Evolutionary conservation across 92 coral and sea anemone genomes (phyloP).

Genomic region (Epizoanthus stellaris): DNA sequence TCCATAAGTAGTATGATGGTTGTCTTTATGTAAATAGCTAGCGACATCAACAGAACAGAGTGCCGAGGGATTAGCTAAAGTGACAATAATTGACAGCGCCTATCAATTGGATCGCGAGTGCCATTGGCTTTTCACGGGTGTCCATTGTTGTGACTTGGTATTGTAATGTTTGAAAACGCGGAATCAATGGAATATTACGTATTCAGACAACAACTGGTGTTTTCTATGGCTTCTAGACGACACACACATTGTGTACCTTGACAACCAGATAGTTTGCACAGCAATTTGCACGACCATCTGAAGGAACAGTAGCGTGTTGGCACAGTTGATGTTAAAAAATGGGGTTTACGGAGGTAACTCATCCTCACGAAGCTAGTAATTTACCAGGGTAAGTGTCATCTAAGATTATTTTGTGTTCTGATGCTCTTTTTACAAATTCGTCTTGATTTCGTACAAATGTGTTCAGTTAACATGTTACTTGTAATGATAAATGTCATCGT

Average conservation of each 20-base stretch:
- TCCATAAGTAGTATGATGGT: background rate
- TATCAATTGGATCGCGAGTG: background rate
- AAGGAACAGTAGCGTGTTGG: conserved; percentile 21
- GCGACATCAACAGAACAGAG: background rate
- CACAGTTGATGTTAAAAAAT: conserved; percentile 46
- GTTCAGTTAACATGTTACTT: background rate
- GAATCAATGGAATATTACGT: conserved; percentile 51
- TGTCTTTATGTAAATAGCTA: conserved; percentile 39
- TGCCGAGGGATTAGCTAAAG: conserved; percentile 28
- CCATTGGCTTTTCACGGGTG: conserved; percentile 41
- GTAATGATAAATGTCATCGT: background rate
- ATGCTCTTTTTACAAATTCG: background rate
- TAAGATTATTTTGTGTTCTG: background rate
- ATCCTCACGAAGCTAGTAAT: conserved; percentile 92
- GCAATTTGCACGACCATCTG: conserved; percentile 48
- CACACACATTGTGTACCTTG: conserved; percentile 78
- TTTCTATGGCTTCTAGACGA: conserved; percentile 66
- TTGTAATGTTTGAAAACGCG: conserved; percentile 57
- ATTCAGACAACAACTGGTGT: conserved; percentile 52
- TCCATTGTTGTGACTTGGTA: conserved; percentile 22
- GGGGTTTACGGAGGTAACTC: conserved; percentile 93
- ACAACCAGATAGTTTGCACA: conserved; percentile 61
- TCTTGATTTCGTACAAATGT: background rate
- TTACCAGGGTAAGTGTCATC: conserved; percentile 88
- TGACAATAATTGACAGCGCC: conserved; percentile 2